These are phyloP conservation scores for Drosophila lutescens DNA, from an alignment of 2,888 invertebrate species.

Conservation along the genomic window DNA sequence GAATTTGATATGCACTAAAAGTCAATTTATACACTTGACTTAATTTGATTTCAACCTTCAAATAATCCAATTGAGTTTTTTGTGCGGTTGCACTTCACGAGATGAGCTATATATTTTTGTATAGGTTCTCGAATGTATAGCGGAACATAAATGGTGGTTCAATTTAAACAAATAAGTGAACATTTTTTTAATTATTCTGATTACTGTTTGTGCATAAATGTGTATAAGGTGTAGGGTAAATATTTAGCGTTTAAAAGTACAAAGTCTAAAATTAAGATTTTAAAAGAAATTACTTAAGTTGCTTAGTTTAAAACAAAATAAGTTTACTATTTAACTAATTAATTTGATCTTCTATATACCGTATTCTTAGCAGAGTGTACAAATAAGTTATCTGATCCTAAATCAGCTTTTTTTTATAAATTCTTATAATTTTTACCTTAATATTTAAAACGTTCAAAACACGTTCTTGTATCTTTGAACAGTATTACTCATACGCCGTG, in stretches of 20 bases:
- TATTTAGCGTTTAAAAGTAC: no score
- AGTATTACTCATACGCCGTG: conserved; percentile 29
- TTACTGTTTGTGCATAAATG: no score
- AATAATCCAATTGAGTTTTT: conserved; percentile 44
- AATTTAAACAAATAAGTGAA: not conserved
- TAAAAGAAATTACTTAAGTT: no score
- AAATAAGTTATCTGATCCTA: no score
- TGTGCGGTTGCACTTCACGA: conserved; percentile 5
- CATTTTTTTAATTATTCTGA: no score
- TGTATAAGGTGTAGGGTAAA: no score
- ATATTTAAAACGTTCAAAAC: not conserved
- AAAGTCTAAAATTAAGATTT: no score
- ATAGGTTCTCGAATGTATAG: not conserved
- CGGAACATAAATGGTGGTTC: not conserved
- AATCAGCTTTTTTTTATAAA: no score
- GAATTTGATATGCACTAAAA: conserved; percentile 55
- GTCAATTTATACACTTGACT: conserved; percentile 74
- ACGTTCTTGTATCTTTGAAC: not conserved
- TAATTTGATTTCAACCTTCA: conserved; percentile 64
- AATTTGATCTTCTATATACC: no score
- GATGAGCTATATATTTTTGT: not conserved
- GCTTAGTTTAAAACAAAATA: no score
- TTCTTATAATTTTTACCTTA: not conserved
- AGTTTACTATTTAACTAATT: no score
- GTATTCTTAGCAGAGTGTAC: no score